phyloP scores from a whole-genome alignment of 2,888 invertebrate genomes.

The Lymantria dispar region DNA sequence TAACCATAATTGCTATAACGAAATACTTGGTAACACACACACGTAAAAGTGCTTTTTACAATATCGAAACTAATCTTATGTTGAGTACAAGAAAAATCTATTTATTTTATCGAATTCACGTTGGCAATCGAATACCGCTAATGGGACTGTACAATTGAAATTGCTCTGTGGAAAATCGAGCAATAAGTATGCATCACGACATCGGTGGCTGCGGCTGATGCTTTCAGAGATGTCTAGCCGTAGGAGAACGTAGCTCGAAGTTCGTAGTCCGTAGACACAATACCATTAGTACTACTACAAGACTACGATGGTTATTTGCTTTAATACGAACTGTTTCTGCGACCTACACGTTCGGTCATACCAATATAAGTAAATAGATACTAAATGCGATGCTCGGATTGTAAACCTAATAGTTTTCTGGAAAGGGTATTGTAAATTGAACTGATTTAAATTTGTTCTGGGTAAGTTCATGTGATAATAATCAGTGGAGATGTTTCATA shows the following conservation, averaged over 20 bases:
- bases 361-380: conserved; percentile 54
- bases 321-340: conserved; percentile 43
- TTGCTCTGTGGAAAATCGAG: conserved; percentile 68
- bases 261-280: conserved; percentile 27
- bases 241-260: conserved; percentile 19
- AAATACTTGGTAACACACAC: background rate
- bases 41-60: background rate
- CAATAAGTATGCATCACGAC: conserved; percentile 78
- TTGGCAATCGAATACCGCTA: conserved; percentile 63
- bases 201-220: conserved; percentile 55
- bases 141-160: conserved; percentile 74
- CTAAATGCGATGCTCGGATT: conserved; percentile 41
- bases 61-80: background rate
- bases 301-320: conserved; percentile 6
- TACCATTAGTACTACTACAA: conserved; percentile 40
- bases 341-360: conserved; percentile 39
- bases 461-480: background rate
- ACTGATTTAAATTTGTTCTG: background rate
- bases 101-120: conserved; percentile 47
- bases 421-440: conserved; percentile 4
- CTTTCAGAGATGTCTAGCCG: conserved; percentile 63
- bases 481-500: too few relatives aligned
- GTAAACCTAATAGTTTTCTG: conserved; percentile 18
- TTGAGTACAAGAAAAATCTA: conserved; percentile 30
- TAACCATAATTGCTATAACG: background rate